Evolutionary conservation across 2,113 vertebrate genomes (phyloP), one percentile per base, ranked within the genome.

Genomic region (Pterocles burchelli): DNA sequence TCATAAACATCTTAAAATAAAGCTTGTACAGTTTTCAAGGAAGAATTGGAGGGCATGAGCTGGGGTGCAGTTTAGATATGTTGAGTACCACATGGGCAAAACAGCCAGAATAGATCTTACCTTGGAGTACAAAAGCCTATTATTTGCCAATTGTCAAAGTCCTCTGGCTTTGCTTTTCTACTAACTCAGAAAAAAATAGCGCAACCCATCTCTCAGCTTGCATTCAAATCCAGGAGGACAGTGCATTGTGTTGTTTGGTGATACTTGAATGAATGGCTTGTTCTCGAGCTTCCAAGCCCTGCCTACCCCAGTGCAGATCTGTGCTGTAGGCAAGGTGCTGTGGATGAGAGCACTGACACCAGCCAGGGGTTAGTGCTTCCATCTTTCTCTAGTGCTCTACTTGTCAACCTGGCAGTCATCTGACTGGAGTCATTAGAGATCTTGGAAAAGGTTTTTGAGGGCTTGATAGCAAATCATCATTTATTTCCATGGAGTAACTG

Each of bases 181-280:
- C 22, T 46, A 66, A 43, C 5, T 52, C 22, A 48, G 48, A 34
- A 65, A 36, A 85, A 36, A n/a, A n/a, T 0, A 0, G 0, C 19
- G 6, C 34, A 92, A 11, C 9, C 9, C 10, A 19, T 57, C 12
- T 49, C 34, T 62, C 38, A n/a, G 9, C 8, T 68, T 54, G 38
- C 13, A 31, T 62, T 76, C 49, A 66, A 31, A 54, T 74, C 33
- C 18, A 67, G 28, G 26, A 76, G 28, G 7, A 41, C 0, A 0
- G 17, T 18, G 4, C 4, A 3, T 55, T 71, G 3, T 21, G 14
- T 34, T 82, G 14, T 7, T 33, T 31, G 5, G 5, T 72, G 28
- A 54, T n/a, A 70, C 3, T 10, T 65, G 38, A 63, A 68, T 2
- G 1, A 51, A 25, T 13, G 59, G 4, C 4, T 76, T 68, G 20